Evolutionary conservation across 2,797 vertebrate species (phyloP).

Genomic region (Premnoplex brunnescens): DNA sequence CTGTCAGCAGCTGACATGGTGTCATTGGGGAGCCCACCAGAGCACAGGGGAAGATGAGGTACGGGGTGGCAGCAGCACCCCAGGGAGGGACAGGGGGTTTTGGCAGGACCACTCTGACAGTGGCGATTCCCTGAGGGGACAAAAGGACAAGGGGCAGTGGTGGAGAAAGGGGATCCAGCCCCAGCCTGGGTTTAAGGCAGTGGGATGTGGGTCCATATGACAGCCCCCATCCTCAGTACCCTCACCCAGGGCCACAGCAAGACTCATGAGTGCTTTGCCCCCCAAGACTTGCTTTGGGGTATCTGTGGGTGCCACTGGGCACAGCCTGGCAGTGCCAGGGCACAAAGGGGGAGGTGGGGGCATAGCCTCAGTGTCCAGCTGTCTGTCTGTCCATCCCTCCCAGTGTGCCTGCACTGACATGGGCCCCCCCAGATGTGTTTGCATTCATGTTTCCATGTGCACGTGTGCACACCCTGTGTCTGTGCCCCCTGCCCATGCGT

Average conservation of each 20-base stretch:
- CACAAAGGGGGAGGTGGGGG: fast-evolving
- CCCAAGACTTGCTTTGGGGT: background rate
- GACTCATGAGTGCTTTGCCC: background rate
- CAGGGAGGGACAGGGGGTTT: fast-evolving
- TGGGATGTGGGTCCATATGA: fast-evolving
- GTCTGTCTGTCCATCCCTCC: background rate
- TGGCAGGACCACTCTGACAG: background rate
- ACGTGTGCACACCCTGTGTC: fast-evolving
- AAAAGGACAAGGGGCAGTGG: too few relatives aligned
- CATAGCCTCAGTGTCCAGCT: background rate
- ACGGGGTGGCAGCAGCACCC: background rate
- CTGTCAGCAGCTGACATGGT: background rate
- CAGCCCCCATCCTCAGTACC: background rate
- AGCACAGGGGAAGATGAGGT: background rate
- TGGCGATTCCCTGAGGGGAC: background rate
- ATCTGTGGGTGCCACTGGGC: background rate
- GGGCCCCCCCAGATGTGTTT: fast-evolving
- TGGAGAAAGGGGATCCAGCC: background rate
- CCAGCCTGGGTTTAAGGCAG: background rate
- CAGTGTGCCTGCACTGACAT: fast-evolving
- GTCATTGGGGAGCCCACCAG: fast-evolving
- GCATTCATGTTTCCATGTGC: fast-evolving
- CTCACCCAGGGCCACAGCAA: too few relatives aligned
- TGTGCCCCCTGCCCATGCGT: fast-evolving
- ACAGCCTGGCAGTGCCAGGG: background rate